phyloP scores from a whole-genome alignment of 2,888 invertebrate species.

The Tolmerus cingulatus region DNA sequence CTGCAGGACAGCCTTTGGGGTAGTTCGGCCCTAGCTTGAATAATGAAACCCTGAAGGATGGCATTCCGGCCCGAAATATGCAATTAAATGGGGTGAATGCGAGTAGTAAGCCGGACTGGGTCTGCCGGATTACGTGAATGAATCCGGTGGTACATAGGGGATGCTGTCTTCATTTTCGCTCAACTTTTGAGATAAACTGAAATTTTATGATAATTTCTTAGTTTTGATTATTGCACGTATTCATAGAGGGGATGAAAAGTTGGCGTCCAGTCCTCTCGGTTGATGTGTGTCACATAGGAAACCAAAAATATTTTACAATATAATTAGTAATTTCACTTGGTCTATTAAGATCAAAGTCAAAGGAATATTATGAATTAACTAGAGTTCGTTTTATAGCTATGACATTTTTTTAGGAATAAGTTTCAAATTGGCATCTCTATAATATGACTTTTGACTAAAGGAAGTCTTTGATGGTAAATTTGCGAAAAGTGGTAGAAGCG shows the following conservation, averaged over 20 bases:
- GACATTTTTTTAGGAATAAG: too few relatives aligned
- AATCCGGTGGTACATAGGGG: background rate
- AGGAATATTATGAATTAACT: background rate
- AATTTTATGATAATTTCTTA: conserved; percentile 36
- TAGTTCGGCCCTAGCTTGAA: background rate
- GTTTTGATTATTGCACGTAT: background rate
- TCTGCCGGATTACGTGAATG: background rate
- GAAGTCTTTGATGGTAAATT: too few relatives aligned
- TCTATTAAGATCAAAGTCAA: background rate
- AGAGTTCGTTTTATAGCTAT: too few relatives aligned
- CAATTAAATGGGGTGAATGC: conserved; percentile 32
- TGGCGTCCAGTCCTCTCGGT: background rate
- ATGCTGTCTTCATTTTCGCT: background rate
- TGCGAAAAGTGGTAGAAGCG: too few relatives aligned
- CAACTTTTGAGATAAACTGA: conserved; percentile 6
- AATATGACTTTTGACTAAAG: too few relatives aligned
- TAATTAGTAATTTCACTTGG: background rate
- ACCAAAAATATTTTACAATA: background rate
- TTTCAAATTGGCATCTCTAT: too few relatives aligned
- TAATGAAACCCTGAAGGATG: conserved; percentile 3
- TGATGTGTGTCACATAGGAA: background rate
- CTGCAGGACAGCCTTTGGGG: conserved; percentile 11
- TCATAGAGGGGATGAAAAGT: background rate
- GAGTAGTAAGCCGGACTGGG: background rate
- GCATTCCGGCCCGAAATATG: conserved; percentile 16